Percentiles rank a stretch among this genome's conserved stretches.
Evolutionary conservation across 1,140 invertebrate species (phyloP).

Genomic region (Gryllus bimaculatus): DNA sequence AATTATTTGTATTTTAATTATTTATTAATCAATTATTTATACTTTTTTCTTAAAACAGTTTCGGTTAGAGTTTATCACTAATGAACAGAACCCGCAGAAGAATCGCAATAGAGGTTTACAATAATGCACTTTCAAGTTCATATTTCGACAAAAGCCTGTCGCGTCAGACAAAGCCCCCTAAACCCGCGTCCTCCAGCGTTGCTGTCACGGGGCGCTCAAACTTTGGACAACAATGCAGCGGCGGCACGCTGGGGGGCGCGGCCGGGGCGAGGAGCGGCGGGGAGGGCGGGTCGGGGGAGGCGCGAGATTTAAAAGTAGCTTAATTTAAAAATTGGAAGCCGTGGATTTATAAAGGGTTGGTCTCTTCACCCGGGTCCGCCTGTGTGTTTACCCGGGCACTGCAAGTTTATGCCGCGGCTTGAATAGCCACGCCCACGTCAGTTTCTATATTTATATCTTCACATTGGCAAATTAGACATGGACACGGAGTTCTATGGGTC

Average conservation of each 20-base stretch:
- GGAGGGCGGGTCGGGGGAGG: background rate
- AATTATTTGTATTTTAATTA: too few relatives aligned
- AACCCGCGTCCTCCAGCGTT: too few relatives aligned
- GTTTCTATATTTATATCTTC: slow-evolving; percentile 2
- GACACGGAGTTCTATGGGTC: background rate
- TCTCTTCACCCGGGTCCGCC: background rate
- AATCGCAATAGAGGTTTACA: too few relatives aligned
- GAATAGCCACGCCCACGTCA: slow-evolving; percentile 2
- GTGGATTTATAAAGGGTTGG: background rate
- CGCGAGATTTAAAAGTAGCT: background rate
- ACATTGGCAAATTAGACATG: background rate
- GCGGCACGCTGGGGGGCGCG: too few relatives aligned
- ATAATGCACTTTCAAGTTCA: too few relatives aligned
- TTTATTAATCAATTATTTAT: too few relatives aligned
- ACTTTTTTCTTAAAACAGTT: too few relatives aligned
- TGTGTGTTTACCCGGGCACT: background rate
- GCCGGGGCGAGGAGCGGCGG: background rate
- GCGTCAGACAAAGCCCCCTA: too few relatives aligned
- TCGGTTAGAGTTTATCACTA: too few relatives aligned
- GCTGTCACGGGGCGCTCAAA: background rate
- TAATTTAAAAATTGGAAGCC: background rate
- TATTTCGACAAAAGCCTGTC: too few relatives aligned
- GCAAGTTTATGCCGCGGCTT: background rate
- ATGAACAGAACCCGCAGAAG: too few relatives aligned
- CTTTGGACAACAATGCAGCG: background rate